Evolutionary conservation across 2,113 vertebrate genomes (phyloP).

Genomic region (Tupaia chinensis): DNA sequence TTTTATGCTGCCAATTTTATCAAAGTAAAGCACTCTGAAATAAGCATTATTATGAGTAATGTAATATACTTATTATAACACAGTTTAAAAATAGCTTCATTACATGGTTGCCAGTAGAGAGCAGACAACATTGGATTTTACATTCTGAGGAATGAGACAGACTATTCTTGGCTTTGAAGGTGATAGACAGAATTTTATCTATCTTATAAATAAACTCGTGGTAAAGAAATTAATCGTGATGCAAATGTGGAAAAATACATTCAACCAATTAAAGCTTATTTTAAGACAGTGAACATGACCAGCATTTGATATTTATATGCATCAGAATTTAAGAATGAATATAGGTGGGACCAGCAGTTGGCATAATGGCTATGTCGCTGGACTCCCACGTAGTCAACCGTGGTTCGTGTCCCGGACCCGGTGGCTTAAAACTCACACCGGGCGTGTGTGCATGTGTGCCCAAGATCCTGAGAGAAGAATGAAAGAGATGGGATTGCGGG

Average conservation of each 20-base stretch:
- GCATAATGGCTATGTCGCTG: no score
- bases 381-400: no score
- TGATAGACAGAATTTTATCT: background rate
- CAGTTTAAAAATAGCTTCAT: conserved; percentile 21
- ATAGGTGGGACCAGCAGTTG: background rate
- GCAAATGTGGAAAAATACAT: conserved; percentile 1
- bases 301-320: background rate
- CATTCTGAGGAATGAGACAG: background rate
- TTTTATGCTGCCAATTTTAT: conserved; percentile 48
- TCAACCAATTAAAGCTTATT: conserved; percentile 7
- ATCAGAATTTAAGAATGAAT: conserved; percentile 35
- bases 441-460: no score
- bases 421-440: no score
- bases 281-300: conserved; percentile 34
- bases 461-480: no score
- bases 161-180: conserved; percentile 5
- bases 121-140: background rate
- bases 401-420: no score
- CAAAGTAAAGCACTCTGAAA: conserved; percentile 41
- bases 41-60: background rate
- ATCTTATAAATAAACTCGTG: background rate
- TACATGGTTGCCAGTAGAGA: background rate
- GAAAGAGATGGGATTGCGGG: no score
- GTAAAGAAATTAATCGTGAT: background rate
- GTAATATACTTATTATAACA: conserved; percentile 16